Evolutionary conservation across 2,113 vertebrate genomes (phyloP).

Genomic region (Pedetes capensis): DNA sequence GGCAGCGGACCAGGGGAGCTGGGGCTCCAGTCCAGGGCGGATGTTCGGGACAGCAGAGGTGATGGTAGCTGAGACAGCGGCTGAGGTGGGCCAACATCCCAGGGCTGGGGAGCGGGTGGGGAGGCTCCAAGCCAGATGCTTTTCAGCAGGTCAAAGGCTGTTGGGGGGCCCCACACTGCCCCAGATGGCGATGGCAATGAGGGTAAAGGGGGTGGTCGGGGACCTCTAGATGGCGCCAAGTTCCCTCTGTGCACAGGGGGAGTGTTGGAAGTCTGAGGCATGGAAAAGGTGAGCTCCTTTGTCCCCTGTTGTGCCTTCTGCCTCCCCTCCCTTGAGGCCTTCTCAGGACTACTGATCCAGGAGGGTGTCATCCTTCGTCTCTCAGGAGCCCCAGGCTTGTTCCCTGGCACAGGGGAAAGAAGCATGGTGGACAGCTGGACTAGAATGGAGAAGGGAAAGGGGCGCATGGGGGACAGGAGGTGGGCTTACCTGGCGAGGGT

Average conservation of each 20-base stretch:
- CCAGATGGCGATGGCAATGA: conserved; percentile 34
- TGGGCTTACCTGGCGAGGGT: conserved; percentile 62
- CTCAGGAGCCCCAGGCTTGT: not conserved
- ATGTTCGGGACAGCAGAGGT: conserved; percentile 77
- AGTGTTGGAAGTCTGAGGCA: not conserved
- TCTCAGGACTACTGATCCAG: conserved; percentile 24
- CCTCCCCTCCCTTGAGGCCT: not conserved
- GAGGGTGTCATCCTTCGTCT: conserved; percentile 29
- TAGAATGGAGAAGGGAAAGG: not conserved
- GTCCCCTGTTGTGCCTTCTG: conserved; percentile 13
- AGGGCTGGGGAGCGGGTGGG: not conserved
- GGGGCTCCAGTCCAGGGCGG: conserved; percentile 76
- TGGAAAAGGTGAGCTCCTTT: not conserved
- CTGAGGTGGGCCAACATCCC: not conserved
- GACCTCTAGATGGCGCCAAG: not conserved
- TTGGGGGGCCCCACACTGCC: conserved; percentile 46
- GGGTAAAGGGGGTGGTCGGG: not conserved
- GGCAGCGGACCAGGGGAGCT: conserved; percentile 36
- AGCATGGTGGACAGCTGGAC: not conserved
- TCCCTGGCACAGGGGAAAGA: conserved; percentile 10
- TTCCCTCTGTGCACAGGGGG: not conserved
- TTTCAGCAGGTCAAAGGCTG: conserved; percentile 78
- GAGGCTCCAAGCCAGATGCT: conserved; percentile 75
- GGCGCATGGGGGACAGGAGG: not conserved
- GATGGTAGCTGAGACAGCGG: conserved; percentile 55